Evolutionary conservation across 2,113 vertebrate species (phyloP).

Genomic region (Osmerus eperlanus): DNA sequence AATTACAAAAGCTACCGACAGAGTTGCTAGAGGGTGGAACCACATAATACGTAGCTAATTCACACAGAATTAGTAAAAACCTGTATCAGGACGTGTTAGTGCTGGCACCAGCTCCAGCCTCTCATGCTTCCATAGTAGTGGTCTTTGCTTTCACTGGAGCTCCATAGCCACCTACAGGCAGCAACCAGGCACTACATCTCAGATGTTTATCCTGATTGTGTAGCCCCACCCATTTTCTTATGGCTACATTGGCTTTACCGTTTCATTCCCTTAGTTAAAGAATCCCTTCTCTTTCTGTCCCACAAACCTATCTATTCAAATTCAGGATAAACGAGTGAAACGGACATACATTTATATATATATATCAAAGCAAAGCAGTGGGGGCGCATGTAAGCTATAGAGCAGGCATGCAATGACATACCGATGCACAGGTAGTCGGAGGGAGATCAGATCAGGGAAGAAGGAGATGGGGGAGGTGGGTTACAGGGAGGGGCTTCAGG

Average conservation of each 20-base stretch:
- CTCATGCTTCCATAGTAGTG: constrained; percentile 58
- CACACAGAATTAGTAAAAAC: too few relatives aligned
- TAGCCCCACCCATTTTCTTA: neutral
- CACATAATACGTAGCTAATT: constrained; percentile 29
- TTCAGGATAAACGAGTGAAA: constrained; percentile 74
- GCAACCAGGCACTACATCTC: constrained; percentile 65
- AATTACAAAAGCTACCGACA: constrained; percentile 38
- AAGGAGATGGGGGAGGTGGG: constrained; percentile 28
- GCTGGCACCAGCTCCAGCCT: constrained; percentile 22
- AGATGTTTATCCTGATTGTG: constrained; percentile 75
- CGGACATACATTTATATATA: constrained; percentile 29
- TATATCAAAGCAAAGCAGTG: constrained; percentile 47
- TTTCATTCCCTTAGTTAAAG: neutral
- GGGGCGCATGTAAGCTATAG: constrained; percentile 52
- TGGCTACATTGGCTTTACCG: constrained; percentile 24
- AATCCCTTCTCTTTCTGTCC: neutral
- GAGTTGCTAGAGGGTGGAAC: constrained; percentile 66
- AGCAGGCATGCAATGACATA: constrained; percentile 61
- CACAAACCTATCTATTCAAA: neutral
- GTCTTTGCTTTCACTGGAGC: constrained; percentile 22
- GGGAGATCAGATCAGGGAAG: constrained; percentile 34
- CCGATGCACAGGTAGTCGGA: constrained; percentile 56
- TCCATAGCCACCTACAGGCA: constrained; percentile 44
- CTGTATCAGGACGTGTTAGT: constrained; percentile 20
- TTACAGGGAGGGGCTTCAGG: constrained; percentile 40